Evolutionary conservation across 2,888 invertebrate genomes (phyloP).

Genomic region (Tetropium fuscum): DNA sequence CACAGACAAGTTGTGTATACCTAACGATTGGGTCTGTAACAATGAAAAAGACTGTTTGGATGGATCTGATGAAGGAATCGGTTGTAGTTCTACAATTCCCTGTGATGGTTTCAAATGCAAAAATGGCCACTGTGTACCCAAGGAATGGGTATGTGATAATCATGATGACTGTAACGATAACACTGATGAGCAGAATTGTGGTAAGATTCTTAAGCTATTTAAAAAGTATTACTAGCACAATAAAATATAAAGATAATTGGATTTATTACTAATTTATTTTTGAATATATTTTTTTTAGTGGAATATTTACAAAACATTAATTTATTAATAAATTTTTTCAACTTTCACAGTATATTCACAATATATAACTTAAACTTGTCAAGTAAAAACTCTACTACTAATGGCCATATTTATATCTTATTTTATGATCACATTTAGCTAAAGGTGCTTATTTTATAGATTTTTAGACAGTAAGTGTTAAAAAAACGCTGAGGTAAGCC

Average conservation of each 20-base stretch:
- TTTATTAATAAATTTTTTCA: not conserved
- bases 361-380: too few relatives aligned
- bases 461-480: too few relatives aligned
- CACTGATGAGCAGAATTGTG: constrained; percentile 69
- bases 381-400: too few relatives aligned
- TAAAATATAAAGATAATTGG: too few relatives aligned
- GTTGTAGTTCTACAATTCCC: constrained; percentile 63
- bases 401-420: too few relatives aligned
- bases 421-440: too few relatives aligned
- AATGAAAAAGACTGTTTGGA: constrained; percentile 62
- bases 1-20: constrained; percentile 54
- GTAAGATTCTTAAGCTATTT: constrained; percentile 65
- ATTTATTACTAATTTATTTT: too few relatives aligned
- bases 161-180: constrained; percentile 71
- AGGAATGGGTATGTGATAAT: constrained; percentile 70
- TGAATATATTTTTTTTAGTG: too few relatives aligned
- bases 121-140: constrained; percentile 69
- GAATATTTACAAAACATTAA: not conserved
- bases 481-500: too few relatives aligned
- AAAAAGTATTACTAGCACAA: too few relatives aligned
- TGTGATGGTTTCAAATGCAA: constrained; percentile 75
- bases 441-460: too few relatives aligned
- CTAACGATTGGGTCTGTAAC: constrained; percentile 63
- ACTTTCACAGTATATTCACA: too few relatives aligned
- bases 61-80: constrained; percentile 63